These are phyloP conservation scores for Pelagia noctiluca DNA, from an alignment of 30 jellyfish, hydroid and myxozoan species.

Conservation along the genomic window DNA sequence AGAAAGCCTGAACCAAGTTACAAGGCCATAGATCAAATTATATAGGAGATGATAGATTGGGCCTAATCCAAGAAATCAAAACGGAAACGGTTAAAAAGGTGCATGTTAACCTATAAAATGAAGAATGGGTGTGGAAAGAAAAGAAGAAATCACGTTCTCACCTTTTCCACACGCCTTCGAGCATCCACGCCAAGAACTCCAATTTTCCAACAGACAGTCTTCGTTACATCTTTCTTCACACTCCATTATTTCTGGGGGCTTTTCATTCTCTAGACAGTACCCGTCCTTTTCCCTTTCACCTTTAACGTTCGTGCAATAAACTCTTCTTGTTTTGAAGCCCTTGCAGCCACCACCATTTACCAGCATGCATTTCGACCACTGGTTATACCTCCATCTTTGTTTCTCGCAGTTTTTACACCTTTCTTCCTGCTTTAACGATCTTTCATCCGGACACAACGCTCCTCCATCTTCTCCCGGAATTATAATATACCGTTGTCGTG, in stretches of 20 bases:
- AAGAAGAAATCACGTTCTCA: no score
- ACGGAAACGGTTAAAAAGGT: no score
- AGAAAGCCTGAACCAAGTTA: no score
- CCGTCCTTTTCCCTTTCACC: conserved; percentile 53
- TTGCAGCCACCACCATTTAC: conserved; percentile 41
- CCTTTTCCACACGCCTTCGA: conserved; percentile 64
- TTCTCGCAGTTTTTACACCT: conserved; percentile 44
- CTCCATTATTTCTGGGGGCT: conserved; percentile 42
- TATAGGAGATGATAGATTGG: no score
- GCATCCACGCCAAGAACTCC: conserved; percentile 71
- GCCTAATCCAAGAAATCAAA: no score
- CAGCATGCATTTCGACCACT: conserved; percentile 51
- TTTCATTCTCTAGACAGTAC: conserved; percentile 15
- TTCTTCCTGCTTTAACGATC: conserved; percentile 12
- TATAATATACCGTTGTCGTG: conserved; percentile 42
- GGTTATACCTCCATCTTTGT: conserved; percentile 23
- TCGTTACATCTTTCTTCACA: conserved; percentile 36
- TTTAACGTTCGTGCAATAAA: conserved; percentile 15
- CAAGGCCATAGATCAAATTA: no score
- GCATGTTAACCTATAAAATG: no score
- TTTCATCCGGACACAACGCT: conserved; percentile 24
- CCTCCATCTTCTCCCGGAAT: conserved; percentile 54
- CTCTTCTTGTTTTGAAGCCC: conserved; percentile 62
- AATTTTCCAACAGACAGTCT: conserved; percentile 41
- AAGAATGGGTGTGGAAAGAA: no score